These are phyloP conservation scores for Gandaritis pyraliata DNA, from an alignment of 2,888 invertebrate genomes.

Conservation along the genomic window DNA sequence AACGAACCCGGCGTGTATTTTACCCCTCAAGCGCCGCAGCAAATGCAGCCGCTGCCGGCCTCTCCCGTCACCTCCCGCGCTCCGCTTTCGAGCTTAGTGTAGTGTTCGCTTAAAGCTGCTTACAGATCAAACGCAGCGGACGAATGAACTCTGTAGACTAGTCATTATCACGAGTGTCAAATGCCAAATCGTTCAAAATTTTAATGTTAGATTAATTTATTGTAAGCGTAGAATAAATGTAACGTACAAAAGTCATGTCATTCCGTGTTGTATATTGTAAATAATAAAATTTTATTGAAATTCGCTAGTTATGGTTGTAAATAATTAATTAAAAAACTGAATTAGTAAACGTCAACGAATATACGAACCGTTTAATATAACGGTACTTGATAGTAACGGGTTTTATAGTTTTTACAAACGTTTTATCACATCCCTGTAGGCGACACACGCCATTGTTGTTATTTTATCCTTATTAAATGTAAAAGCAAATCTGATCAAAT, in stretches of 20 bases:
- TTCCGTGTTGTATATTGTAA: constrained; percentile 76
- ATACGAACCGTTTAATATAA: constrained; percentile 8
- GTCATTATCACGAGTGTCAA: constrained; percentile 54
- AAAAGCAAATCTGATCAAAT: not conserved
- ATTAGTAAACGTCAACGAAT: constrained; percentile 29
- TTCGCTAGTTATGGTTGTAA: constrained; percentile 69
- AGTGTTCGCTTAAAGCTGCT: constrained; percentile 76
- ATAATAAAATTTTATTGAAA: constrained; percentile 67
- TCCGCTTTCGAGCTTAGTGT: constrained; percentile 87
- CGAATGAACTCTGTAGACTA: constrained; percentile 49
- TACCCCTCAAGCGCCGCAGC: constrained; percentile 74
- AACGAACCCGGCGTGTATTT: constrained; percentile 77
- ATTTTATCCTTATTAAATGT: not conserved
- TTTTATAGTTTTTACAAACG: constrained; percentile 8
- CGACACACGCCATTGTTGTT: too few species aligned
- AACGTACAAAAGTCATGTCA: constrained; percentile 80
- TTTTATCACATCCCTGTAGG: constrained; percentile 12
- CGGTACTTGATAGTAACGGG: not conserved
- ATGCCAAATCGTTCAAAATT: constrained; percentile 69
- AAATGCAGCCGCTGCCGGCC: constrained; percentile 81
- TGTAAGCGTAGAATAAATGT: constrained; percentile 52
- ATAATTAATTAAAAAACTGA: constrained; percentile 66
- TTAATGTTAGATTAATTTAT: constrained; percentile 42
- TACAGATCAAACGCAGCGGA: constrained; percentile 55
- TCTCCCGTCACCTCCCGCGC: constrained; percentile 87